These are phyloP conservation scores for Chymomyza costata DNA, from an alignment of 1,140 invertebrate species.

Conservation along the genomic window DNA sequence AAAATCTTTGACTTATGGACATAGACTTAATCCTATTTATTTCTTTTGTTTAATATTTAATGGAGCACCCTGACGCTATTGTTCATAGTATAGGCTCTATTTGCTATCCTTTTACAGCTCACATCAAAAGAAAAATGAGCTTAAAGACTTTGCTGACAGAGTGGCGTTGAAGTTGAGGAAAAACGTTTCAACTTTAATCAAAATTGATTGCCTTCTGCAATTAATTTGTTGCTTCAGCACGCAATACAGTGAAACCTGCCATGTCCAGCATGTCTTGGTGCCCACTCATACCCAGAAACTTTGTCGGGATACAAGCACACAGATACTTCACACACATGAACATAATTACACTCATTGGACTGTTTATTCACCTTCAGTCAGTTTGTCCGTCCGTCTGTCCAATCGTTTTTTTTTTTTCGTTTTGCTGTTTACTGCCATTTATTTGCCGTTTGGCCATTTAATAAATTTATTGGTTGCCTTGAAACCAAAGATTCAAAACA, in stretches of 20 bases:
- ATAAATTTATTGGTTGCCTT: slow-evolving; percentile 64
- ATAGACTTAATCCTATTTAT: too few relatives aligned
- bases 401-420: too few relatives aligned
- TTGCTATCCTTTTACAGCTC: neutral
- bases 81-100: too few relatives aligned
- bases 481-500: slow-evolving; percentile 28
- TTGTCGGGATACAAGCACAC: slow-evolving; percentile 20
- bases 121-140: slow-evolving; percentile 6
- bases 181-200: slow-evolving; percentile 56
- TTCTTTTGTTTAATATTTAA: too few relatives aligned
- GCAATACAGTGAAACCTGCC: too few relatives aligned
- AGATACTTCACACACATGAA: slow-evolving; percentile 22
- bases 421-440: slow-evolving; percentile 31
- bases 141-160: slow-evolving; percentile 14
- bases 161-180: slow-evolving; percentile 21
- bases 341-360: slow-evolving; percentile 49
- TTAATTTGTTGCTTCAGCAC: slow-evolving; percentile 68
- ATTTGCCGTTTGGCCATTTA: slow-evolving; percentile 58
- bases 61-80: too few relatives aligned
- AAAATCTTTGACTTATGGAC: too few relatives aligned
- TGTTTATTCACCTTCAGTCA: slow-evolving; percentile 31
- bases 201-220: slow-evolving; percentile 66
- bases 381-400: slow-evolving; percentile 14
- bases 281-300: slow-evolving; percentile 19
- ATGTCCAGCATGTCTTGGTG: too few relatives aligned